Percentiles rank a stretch among this genome's conserved stretches.
Conservation (phyloP, 2,797 vertebrate species). For the Capromys pilorides region DNA sequence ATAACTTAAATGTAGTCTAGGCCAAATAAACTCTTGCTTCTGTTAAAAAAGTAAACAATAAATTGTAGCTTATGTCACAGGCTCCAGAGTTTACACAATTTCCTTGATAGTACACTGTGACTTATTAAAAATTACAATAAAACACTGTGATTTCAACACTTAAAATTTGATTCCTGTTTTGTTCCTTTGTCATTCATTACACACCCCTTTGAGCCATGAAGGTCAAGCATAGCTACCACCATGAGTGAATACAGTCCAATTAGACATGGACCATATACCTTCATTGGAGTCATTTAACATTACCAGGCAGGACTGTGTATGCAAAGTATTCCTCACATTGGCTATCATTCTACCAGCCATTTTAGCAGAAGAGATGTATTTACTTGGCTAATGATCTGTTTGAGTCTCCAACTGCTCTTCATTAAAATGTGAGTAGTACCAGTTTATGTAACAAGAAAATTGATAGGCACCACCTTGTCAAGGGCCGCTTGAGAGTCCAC, state of each 20-base stretch:
- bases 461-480: background rate
- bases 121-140: conserved; percentile 46
- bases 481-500: background rate
- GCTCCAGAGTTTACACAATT: background rate
- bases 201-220: background rate
- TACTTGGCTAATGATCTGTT: conserved; percentile 20
- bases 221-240: background rate
- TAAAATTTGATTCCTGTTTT: background rate
- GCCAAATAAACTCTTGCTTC: background rate
- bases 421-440: background rate
- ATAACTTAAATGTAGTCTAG: background rate
- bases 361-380: conserved; percentile 5
- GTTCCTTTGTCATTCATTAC: background rate
- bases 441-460: background rate
- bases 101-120: background rate
- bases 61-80: background rate
- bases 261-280: background rate
- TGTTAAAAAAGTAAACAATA: background rate
- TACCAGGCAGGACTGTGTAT: background rate
- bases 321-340: background rate
- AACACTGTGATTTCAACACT: background rate
- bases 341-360: background rate
- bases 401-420: background rate
- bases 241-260: conserved; percentile 13
- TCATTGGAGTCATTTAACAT: background rate